These are phyloP conservation scores for Armadillidium nasatum DNA, from an alignment of 1,140 invertebrate species.

Conservation along the genomic window DNA sequence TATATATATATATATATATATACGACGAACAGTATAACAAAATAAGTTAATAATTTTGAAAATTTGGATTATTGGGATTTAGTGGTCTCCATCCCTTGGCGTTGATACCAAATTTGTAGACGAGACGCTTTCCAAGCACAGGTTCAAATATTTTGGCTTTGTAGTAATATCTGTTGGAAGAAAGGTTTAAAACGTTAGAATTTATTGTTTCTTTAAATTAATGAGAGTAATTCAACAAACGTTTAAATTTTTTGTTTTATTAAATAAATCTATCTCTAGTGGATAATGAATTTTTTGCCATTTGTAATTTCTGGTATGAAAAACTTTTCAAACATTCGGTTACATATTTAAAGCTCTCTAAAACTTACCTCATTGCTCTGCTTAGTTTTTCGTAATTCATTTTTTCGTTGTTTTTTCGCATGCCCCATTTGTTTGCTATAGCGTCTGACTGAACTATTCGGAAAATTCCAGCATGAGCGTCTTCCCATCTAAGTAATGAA, in stretches of 20 bases:
- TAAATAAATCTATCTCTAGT: not conserved
- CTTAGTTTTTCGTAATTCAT: conserved; percentile 94
- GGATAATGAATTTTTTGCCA: not conserved
- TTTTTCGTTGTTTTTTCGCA: conserved; percentile 70
- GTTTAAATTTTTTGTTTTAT: too few relatives aligned
- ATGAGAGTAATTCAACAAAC: too few relatives aligned
- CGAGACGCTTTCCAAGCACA: conserved; percentile 71
- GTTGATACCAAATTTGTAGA: conserved; percentile 80
- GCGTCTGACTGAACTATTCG: conserved; percentile 35
- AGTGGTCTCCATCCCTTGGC: conserved; percentile 67
- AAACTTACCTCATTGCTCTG: conserved; percentile 75
- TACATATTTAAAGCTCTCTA: not conserved
- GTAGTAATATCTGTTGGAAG: conserved; percentile 70
- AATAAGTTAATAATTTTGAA: conserved; percentile 2
- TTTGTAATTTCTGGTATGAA: not conserved
- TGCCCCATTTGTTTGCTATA: conserved; percentile 31
- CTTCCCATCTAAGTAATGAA: conserved; percentile 30
- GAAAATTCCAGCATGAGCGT: conserved; percentile 26
- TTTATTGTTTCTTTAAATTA: too few relatives aligned
- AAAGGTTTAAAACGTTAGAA: not conserved
- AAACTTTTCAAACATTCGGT: not conserved
- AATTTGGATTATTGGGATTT: conserved; percentile 55
- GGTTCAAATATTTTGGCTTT: conserved; percentile 72
- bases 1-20: conserved; percentile 2
- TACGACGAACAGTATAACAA: not conserved